Base-by-base conservation (phyloP, 2,113 vertebrate genomes). In the Gopherus flavomarginatus region DNA sequence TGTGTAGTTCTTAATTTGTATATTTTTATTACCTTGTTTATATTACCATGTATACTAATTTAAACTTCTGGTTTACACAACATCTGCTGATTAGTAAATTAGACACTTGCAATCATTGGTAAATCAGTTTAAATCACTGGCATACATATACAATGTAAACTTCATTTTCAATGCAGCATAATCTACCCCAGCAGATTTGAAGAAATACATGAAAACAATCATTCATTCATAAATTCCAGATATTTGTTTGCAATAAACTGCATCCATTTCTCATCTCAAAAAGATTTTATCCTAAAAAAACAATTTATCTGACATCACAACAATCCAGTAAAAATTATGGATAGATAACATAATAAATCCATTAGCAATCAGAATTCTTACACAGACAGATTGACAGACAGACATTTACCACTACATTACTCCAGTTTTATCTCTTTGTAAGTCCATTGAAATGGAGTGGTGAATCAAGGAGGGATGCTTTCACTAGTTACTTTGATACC, bases 61-160 rank as follows among this genome's bases (percentile, higher is more conserved):
- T 94, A 83, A 94, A 95, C 93, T 69, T 91, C 84, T 65, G n/a
- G 81, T 92, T 95, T 96, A 93, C 81, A 85, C 59, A 94, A 81
- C 85, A 85, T 87, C 88, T 93, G 35, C 53, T 97, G 96, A 96
- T 96, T 78, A 92, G 90, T 75, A 97, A 96, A 98, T 97, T 93
- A 94, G 83, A 95, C 86, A 89, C 81, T 94, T 77, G 54, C 35
- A 93, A 95, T 85, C 65, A 85, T 38, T 72, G 89, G 75, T 52
- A 96, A 95, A 93, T 89, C 49, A 79, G 82, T 54, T 47, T 72
- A 84, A 80, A 75, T 44, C 80, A 92, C 65, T 85, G 62, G 53
- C 92, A 94, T 91, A 84, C 77, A 80, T 54, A 89, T 35, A 69
- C 82, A 86, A 24, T 59, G 80, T 69, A 79, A 97, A 69, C 50